Base-by-base conservation (phyloP, 2,888 invertebrate genomes). In the Thyatira batis region DNA sequence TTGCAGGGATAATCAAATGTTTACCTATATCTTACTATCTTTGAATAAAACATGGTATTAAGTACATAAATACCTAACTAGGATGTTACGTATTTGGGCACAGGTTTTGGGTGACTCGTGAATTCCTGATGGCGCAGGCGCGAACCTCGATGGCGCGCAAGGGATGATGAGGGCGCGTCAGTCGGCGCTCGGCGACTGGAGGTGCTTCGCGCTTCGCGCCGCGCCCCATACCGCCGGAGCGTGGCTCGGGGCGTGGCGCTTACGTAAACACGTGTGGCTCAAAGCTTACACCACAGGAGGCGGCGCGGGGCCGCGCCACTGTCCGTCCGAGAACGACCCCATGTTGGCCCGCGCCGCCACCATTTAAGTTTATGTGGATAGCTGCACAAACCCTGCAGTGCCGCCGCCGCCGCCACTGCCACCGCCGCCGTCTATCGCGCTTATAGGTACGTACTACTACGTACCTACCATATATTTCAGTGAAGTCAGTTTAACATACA, bases 181-280 rank as follows among this genome's bases (percentile, higher is more conserved):
- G 92, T 91, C 88, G 85, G 85, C 88, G 88, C 87, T 88, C 87
- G 86, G 89, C 89, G 88, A 82, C 85, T 85, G 85, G 85, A 84
- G 87, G 85, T 88, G 89, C 86, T 77, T 78, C 79, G 87, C 87
- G 84, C 89, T 85, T 76, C 78, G 89, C 89, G 89, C 89, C 90
- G 89, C 91, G 90, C 91, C 87, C 89, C 90, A 85, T 78, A 86
- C 84, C 84, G 89, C 85, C 82, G 78, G 73, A 87, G 87, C 86
- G 89, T 88, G 91, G 90, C 91, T 87, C 90, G 91, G 92, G 92
- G 92, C 91, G 92, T 92, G 92, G 91, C 92, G 92, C 90, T 91
- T 91, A 92, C 90, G 89, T 91, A 90, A 91, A 92, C 91, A 92
- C 87, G 90, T 88, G 88, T 84, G 84, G 76, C 76, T 63, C 73